phyloP scores from a whole-genome alignment of 2,113 vertebrate species.

The Sphyrna mokarran region DNA sequence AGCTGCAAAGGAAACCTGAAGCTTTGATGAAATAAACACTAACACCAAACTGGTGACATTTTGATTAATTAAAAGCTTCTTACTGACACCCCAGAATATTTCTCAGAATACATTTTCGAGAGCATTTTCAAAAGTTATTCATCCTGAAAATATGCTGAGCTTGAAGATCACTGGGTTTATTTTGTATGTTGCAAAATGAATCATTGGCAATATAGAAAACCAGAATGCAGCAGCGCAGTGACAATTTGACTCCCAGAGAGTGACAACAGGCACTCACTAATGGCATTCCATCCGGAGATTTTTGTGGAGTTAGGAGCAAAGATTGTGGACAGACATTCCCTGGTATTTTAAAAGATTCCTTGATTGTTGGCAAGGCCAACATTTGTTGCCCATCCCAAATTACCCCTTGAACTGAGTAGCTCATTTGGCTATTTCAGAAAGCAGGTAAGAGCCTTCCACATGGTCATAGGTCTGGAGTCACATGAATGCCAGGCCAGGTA shows the following conservation, averaged over 20 bases:
- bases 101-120: neutral
- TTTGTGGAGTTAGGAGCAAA: neutral
- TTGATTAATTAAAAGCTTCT: neutral
- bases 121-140: neutral
- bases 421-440: neutral
- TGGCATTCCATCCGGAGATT: neutral
- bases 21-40: neutral
- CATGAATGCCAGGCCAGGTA: neutral
- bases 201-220: neutral
- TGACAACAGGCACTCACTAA: neutral
- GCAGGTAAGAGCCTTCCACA: neutral
- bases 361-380: too few relatives aligned
- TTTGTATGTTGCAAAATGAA: neutral
- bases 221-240: neutral
- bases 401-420: neutral
- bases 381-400: neutral
- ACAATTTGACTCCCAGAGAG: neutral
- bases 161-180: neutral
- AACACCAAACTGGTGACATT: neutral
- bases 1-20: neutral
- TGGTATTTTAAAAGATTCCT: neutral
- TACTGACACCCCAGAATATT: neutral
- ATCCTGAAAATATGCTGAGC: neutral
- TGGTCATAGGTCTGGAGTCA: neutral
- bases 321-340: neutral